A percentile compares a stretch with the other conserved stretches of the same genome.
These are phyloP conservation scores for Hassar affinis DNA, from an alignment of 2,113 vertebrate genomes.

Conservation along the genomic window DNA sequence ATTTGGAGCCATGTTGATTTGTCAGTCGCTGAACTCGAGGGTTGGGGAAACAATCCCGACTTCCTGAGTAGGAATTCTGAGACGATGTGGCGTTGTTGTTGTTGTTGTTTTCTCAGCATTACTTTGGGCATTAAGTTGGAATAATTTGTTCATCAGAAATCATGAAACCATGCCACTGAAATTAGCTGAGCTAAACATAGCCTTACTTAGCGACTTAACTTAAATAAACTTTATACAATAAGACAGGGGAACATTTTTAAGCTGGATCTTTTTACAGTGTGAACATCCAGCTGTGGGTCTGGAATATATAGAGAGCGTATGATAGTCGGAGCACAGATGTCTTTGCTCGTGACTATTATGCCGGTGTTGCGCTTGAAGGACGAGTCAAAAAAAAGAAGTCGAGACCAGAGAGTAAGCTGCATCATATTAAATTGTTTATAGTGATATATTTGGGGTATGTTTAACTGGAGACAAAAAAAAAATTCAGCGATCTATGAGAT, in stretches of 20 bases:
- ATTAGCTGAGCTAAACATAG: neutral
- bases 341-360: neutral
- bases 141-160: neutral
- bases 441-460: neutral
- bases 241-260: neutral
- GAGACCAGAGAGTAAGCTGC: neutral
- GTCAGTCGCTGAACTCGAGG: neutral
- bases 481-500: neutral
- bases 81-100: neutral
- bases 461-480: too few species aligned
- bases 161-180: neutral
- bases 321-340: constrained; percentile 4
- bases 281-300: neutral
- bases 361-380: neutral
- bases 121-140: neutral
- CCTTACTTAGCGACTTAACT: neutral
- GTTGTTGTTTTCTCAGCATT: neutral
- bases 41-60: neutral
- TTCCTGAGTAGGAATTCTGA: neutral
- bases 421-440: too few species aligned
- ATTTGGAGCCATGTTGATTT: neutral
- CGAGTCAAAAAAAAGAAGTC: neutral
- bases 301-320: constrained; percentile 3
- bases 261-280: constrained; percentile 5
- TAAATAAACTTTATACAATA: neutral